Evolutionary conservation across 2,888 invertebrate genomes (phyloP).

Genomic region (Carcina quercana): DNA sequence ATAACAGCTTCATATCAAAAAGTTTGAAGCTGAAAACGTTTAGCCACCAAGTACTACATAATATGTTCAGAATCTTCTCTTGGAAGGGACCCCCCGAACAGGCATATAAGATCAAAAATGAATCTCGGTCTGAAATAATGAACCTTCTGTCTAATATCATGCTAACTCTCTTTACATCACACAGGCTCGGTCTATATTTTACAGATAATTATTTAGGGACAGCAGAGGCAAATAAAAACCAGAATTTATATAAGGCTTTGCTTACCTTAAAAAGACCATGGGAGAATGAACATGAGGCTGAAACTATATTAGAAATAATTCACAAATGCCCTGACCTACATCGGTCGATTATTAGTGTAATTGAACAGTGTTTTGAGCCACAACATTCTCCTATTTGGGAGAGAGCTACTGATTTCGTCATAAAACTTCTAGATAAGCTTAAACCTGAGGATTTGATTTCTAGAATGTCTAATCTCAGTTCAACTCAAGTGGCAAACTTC

Average conservation of each 20-base stretch:
- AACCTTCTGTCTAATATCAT: conserved; percentile 79
- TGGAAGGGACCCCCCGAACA: conserved; percentile 81
- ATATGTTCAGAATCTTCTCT: conserved; percentile 80
- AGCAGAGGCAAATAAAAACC: conserved; percentile 74
- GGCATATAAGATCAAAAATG: conserved; percentile 43
- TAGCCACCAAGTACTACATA: conserved; percentile 78
- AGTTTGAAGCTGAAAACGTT: conserved; percentile 83
- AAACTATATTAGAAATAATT: conserved; percentile 77
- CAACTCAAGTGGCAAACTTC: conserved; percentile 69
- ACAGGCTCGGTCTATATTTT: conserved; percentile 85
- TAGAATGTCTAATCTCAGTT: conserved; percentile 54
- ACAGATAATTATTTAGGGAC: conserved; percentile 78
- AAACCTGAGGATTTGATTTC: conserved; percentile 64
- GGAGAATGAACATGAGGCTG: conserved; percentile 77
- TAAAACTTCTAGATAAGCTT: conserved; percentile 55
- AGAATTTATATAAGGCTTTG: conserved; percentile 76
- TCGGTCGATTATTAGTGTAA: conserved; percentile 73
- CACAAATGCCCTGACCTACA: conserved; percentile 82
- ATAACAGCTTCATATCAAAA: conserved; percentile 79
- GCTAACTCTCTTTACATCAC: conserved; percentile 83
- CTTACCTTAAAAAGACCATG: conserved; percentile 80
- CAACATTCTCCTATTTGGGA: conserved; percentile 72
- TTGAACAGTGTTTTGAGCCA: conserved; percentile 77
- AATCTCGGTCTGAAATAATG: conserved; percentile 58
- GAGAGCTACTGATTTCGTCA: conserved; percentile 57